Percentiles rank a stretch among this genome's conserved stretches.
Evolutionary conservation across 2,888 invertebrate genomes (phyloP).

Genomic region (Drosophila greeni): DNA sequence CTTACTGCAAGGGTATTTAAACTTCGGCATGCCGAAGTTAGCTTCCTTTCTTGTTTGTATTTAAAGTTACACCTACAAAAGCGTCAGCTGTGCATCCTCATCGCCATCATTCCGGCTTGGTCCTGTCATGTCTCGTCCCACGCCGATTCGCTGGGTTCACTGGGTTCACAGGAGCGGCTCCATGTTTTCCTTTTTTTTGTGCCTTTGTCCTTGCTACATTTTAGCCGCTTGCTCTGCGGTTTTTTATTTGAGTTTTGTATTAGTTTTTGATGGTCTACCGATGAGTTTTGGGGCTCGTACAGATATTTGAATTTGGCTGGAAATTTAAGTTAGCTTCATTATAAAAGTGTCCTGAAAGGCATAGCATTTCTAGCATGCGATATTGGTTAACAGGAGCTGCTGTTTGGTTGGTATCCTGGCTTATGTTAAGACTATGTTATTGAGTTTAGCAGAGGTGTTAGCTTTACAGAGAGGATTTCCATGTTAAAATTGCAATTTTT

Average conservation of each 20-base stretch:
- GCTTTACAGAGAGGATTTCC: not conserved
- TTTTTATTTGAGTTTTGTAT: slow-evolving; percentile 58
- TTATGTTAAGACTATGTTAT: slow-evolving; percentile 15
- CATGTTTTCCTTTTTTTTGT: not conserved
- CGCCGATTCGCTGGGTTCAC: slow-evolving; percentile 27
- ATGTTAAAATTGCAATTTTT: not conserved
- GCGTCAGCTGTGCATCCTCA: slow-evolving; percentile 45
- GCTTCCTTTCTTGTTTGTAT: no score
- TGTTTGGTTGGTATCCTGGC: slow-evolving; percentile 43
- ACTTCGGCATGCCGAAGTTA: no score
- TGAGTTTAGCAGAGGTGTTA: slow-evolving; percentile 1
- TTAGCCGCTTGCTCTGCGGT: slow-evolving; percentile 28
- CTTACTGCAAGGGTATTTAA: no score
- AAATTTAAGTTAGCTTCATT: not conserved
- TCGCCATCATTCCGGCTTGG: slow-evolving; percentile 15
- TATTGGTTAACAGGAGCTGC: slow-evolving; percentile 6
- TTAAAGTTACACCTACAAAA: slow-evolving; percentile 61
- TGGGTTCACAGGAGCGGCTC: slow-evolving; percentile 20
- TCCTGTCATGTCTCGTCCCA: slow-evolving; percentile 47
- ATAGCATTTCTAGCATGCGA: slow-evolving; percentile 47
- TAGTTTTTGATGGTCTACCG: slow-evolving; percentile 49
- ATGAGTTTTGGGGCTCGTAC: slow-evolving; percentile 14
- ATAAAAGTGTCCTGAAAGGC: not conserved
- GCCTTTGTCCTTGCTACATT: slow-evolving; percentile 5
- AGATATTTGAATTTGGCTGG: not conserved